Evolutionary conservation across 2,888 invertebrate species (phyloP), one percentile per base, ranked within the genome.

Genomic region (Drosophila heteroneura): DNA sequence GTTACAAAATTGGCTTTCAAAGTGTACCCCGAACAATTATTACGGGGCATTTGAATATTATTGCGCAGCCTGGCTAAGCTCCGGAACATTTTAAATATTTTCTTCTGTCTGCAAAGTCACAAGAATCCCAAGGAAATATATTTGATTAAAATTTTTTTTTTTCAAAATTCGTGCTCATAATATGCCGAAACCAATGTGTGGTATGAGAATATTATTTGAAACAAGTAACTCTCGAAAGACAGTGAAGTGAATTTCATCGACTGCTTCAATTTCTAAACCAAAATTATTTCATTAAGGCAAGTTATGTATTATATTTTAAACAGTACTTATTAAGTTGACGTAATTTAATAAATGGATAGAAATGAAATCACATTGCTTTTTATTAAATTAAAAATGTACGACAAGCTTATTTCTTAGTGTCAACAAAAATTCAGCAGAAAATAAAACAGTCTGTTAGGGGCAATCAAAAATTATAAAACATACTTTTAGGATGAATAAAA

Each of bases 1-100:
- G 60, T 78, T 1, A 30, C 47, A 2, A 82, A 28, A 22, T 69
- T 70, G 1, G 66, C 57, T 7, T 62, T 63, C 2, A 54, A 47
- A 14, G 56, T 33, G 41, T 59, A 54, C 6, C 56, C 77, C 16
- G 80, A 39, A 19, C 53, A 54, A 16, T 74, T 16, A 28, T 52
- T 33, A 1, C 63, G 57, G 3, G 78, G 58, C 35, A 74, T 16
- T 0, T 73, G 28, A 41, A 81, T 33, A 52, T 70, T 80, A 41
- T 41, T 74, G n/a, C 72, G 80, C 28, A 85, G 44, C 72, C 60
- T 71, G 26, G 54, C 58, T 26, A 88, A 33, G 60, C 72, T 74
- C 14, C 80, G 77, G 64, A 88, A 71, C 85, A 85, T 83, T 74
- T 74, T 70, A 14, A 19, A 41, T 53, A 41, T 69, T 49, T 49